Evolutionary conservation across 2,797 vertebrate species (phyloP).

Genomic region (Clarias pachynema): DNA sequence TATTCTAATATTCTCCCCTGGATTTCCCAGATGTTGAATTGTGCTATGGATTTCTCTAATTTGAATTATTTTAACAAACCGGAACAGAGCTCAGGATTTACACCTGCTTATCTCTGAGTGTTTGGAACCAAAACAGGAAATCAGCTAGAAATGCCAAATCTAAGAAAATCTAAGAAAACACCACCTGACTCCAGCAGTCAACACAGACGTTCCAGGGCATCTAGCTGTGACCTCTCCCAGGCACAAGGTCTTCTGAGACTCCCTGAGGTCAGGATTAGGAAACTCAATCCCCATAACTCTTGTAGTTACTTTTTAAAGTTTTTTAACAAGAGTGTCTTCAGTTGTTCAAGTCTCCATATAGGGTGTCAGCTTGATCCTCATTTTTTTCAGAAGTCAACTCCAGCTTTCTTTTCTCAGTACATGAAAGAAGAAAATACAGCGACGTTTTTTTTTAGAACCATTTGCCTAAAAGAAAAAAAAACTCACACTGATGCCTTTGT

Average conservation of each 20-base stretch:
- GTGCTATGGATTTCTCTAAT: background rate
- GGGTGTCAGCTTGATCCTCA: constrained; percentile 23
- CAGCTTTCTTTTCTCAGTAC: too few species aligned
- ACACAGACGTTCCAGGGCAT: constrained; percentile 8
- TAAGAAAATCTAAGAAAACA: background rate
- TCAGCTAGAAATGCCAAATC: background rate
- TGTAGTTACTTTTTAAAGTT: background rate
- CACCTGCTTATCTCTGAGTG: background rate
- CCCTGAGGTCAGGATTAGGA: background rate
- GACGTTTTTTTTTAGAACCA: too few species aligned
- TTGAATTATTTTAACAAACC: background rate
- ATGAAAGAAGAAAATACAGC: too few species aligned
- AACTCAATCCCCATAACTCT: background rate
- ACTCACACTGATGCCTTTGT: background rate
- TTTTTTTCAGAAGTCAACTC: background rate
- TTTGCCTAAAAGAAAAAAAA: too few species aligned
- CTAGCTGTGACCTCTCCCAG: background rate
- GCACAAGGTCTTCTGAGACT: background rate
- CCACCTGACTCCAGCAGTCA: background rate
- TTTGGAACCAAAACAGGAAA: background rate
- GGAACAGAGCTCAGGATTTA: background rate
- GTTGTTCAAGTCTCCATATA: background rate
- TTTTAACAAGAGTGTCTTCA: background rate
- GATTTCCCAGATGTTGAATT: background rate
- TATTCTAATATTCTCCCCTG: too few species aligned